phyloP scores from a whole-genome alignment of 2,797 vertebrate species.

The Semaprochilodus insignis region DNA sequence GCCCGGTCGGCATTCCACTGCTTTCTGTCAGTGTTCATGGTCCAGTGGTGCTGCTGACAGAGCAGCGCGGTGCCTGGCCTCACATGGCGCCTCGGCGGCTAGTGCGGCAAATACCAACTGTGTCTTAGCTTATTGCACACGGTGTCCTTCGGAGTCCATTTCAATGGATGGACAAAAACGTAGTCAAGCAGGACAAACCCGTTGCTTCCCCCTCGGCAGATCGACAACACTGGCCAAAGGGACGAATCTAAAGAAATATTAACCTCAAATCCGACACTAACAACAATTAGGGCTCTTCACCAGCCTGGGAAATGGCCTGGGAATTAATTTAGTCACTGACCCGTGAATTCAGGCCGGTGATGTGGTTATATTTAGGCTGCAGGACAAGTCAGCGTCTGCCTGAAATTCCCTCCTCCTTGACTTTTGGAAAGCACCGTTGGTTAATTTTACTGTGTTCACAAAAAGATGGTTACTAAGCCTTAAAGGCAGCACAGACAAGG shows the following conservation, averaged over 20 bases:
- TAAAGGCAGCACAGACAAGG: background rate
- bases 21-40: conserved; percentile 75
- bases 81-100: conserved; percentile 72
- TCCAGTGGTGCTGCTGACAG: conserved; percentile 79
- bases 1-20: conserved; percentile 73
- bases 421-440: background rate
- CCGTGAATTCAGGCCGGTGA: conserved; percentile 1
- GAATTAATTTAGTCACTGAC: conserved; percentile 13
- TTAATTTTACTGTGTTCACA: background rate
- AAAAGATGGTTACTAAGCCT: conserved; percentile 4
- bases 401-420: background rate
- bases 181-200: conserved; percentile 17
- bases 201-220: background rate
- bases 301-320: background rate
- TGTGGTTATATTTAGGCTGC: background rate
- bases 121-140: conserved; percentile 34
- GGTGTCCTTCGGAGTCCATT: conserved; percentile 5
- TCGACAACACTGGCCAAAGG: background rate
- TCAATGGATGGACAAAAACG: conserved; percentile 31
- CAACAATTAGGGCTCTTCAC: background rate
- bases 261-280: background rate
- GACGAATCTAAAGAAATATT: background rate
- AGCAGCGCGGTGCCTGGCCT: conserved; percentile 62
- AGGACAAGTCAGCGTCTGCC: background rate
- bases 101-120: conserved; percentile 50